Conservation (phyloP, 35 echinoderm and acorn worm genomes). For the Heliocidaris tuberculata region DNA sequence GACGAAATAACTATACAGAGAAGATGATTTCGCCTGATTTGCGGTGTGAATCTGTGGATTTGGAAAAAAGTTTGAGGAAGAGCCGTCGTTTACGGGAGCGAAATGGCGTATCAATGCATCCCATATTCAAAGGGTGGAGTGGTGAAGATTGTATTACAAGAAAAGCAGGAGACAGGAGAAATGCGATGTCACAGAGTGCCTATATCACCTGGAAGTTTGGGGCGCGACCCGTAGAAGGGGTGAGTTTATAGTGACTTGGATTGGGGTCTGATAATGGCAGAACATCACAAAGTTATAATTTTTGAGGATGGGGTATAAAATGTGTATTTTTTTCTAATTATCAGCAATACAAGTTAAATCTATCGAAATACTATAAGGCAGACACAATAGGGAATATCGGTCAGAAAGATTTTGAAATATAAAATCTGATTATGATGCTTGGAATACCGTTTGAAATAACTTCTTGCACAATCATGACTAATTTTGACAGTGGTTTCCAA, state of each 20-base stretch:
- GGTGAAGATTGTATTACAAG: background rate
- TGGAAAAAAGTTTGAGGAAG: background rate
- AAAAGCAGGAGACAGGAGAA: background rate
- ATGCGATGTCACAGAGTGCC: background rate
- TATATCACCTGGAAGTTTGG: slow-evolving; percentile 23
- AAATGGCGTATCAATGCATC: background rate
- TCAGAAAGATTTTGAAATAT: too few relatives aligned
- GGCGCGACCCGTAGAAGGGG: background rate
- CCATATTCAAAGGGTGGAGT: background rate
- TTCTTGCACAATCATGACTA: too few relatives aligned
- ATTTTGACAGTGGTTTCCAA: background rate
- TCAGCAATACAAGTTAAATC: too few relatives aligned
- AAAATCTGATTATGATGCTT: too few relatives aligned
- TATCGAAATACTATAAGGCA: too few relatives aligned
- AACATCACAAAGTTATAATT: too few relatives aligned
- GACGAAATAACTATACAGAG: background rate
- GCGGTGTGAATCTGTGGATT: background rate
- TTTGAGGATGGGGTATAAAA: too few relatives aligned
- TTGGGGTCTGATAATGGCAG: background rate
- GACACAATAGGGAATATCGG: too few relatives aligned
- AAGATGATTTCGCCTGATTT: background rate
- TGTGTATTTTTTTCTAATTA: too few relatives aligned
- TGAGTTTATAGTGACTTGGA: background rate
- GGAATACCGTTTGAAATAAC: too few relatives aligned
- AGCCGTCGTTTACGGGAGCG: background rate